Evolutionary conservation across 2,797 vertebrate species (phyloP).

Genomic region (Arremon aurantiirostris): DNA sequence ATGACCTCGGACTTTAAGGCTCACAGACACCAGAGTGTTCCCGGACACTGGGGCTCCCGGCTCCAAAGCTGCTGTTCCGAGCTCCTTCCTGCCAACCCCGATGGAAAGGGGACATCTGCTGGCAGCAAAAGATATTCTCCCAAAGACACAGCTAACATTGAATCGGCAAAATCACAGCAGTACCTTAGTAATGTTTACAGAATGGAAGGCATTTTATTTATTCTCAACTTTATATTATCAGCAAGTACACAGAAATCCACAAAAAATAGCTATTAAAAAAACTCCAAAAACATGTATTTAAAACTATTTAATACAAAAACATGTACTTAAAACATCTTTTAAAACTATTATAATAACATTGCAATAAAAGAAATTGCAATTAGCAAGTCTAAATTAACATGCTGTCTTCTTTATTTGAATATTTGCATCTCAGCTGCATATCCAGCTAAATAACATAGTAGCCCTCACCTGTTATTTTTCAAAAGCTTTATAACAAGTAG

Average conservation of each 20-base stretch:
- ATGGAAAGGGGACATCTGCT: constrained; percentile 38
- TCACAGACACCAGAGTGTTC: not conserved
- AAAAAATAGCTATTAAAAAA: not conserved
- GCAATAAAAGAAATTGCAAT: not conserved
- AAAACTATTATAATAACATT: not conserved
- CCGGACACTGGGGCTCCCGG: not conserved
- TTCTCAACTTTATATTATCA: not conserved
- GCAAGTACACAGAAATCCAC: not conserved
- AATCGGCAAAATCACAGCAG: not conserved
- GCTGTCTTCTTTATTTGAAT: not conserved
- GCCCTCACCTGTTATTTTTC: not conserved
- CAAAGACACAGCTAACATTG: not conserved
- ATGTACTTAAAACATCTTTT: no score
- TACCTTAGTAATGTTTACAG: not conserved
- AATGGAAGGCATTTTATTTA: not conserved
- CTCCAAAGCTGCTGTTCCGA: no score
- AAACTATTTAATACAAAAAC: no score
- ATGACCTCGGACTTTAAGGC: not conserved
- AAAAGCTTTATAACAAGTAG: not conserved
- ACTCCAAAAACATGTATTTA: no score
- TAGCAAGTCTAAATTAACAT: not conserved
- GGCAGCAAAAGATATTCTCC: not conserved
- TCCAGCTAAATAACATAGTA: not conserved
- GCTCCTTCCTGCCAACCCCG: accelerated
- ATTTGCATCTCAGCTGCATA: not conserved